phyloP scores from a whole-genome alignment of 2,797 vertebrate species.

The Picus viridis region DNA sequence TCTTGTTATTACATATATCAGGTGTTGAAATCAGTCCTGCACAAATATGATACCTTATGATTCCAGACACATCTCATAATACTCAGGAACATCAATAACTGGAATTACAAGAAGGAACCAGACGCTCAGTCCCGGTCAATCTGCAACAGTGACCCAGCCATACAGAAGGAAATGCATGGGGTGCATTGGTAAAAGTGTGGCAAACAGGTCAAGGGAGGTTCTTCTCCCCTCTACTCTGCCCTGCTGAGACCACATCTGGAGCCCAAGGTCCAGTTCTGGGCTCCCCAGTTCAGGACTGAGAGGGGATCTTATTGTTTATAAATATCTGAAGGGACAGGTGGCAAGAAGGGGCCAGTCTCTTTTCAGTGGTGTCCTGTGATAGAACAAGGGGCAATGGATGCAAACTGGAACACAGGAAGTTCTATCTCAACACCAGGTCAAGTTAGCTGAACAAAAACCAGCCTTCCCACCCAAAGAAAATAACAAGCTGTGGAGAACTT shows the following conservation, averaged over 20 bases:
- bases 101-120: neutral
- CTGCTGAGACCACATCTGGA: no score
- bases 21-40: constrained; percentile 42
- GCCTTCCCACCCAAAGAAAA: neutral
- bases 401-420: no score
- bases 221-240: no score
- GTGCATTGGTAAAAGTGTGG: no score
- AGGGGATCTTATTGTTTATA: no score
- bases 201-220: no score
- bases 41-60: neutral
- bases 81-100: constrained; percentile 39
- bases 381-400: no score
- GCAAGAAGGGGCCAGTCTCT: no score
- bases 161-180: neutral
- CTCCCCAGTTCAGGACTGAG: no score
- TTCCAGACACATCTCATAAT: constrained; percentile 44
- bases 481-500: neutral
- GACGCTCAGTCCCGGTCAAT: neutral
- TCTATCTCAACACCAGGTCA: neutral
- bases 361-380: no score
- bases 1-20: constrained; percentile 41
- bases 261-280: no score
- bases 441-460: neutral
- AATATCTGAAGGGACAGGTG: no score
- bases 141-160: neutral